phyloP scores from a whole-genome alignment of 2,888 invertebrate genomes.

The Volucella inflata region DNA sequence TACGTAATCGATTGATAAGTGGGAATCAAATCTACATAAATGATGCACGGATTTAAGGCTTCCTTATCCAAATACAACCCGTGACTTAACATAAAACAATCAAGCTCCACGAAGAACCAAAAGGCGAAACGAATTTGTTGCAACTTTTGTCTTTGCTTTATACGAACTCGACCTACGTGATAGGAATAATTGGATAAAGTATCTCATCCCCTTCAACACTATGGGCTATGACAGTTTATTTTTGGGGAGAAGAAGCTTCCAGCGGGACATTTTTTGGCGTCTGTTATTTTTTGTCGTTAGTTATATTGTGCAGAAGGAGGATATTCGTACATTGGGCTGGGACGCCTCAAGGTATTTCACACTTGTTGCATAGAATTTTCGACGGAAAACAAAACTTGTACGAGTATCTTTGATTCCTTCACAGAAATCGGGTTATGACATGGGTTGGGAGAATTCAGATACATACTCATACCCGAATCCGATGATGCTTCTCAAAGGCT shows the following conservation, averaged over 20 bases:
- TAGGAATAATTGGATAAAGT: conserved; percentile 53
- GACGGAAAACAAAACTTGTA: neutral
- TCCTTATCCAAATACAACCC: conserved; percentile 12
- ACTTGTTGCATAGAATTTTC: conserved; percentile 60
- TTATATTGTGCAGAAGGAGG: conserved; percentile 6
- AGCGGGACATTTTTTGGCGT: conserved; percentile 17
- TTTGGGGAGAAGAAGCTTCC: conserved; percentile 36
- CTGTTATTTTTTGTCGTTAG: conserved; percentile 1
- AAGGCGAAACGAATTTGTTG: conserved; percentile 55
- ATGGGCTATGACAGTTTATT: conserved; percentile 33
- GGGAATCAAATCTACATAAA: conserved; percentile 59
- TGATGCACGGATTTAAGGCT: conserved; percentile 52
- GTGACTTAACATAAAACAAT: neutral
- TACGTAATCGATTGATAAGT: conserved; percentile 68
- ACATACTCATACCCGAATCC: neutral
- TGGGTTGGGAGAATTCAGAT: conserved; percentile 21
- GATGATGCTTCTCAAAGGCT: conserved; percentile 46
- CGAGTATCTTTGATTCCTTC: conserved; percentile 45
- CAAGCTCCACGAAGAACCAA: conserved; percentile 22
- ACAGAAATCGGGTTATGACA: conserved; percentile 25
- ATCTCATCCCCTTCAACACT: conserved; percentile 18
- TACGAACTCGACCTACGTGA: conserved; percentile 70
- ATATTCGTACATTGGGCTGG: neutral
- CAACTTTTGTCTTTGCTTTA: conserved; percentile 58
- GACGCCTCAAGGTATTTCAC: conserved; percentile 52